These are phyloP conservation scores for Trichoplusia ni DNA, from an alignment of 1,140 invertebrate species.

Conservation along the genomic window DNA sequence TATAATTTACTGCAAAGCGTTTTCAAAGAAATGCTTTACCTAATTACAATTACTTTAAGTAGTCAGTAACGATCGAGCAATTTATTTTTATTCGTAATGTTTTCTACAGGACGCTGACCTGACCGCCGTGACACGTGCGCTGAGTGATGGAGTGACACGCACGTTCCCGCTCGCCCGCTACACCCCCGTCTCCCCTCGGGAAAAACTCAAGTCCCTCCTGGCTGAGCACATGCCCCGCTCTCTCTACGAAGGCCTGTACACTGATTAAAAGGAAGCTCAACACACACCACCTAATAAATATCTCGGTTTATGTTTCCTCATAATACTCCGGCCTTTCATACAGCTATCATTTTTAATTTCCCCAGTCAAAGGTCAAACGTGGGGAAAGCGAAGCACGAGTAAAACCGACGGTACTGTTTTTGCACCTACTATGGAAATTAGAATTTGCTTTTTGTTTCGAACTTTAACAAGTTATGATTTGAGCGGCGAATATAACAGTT, in stretches of 20 bases:
- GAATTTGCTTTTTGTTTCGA: conserved; percentile 12
- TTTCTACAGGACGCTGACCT: conserved; percentile 86
- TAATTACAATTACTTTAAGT: no score
- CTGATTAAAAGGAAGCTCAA: conserved; percentile 68
- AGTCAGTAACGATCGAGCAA: no score
- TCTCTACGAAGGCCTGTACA: conserved; percentile 87
- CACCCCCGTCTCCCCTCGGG: conserved; percentile 88
- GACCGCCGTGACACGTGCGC: conserved; percentile 85
- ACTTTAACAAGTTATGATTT: conserved; percentile 10
- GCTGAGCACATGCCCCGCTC: conserved; percentile 89
- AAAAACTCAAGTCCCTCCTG: conserved; percentile 89
- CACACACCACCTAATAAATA: conserved; percentile 17
- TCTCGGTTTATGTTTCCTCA: conserved; percentile 13
- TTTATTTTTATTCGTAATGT: no score
- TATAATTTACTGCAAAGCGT: background rate
- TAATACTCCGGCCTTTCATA: background rate
- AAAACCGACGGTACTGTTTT: conserved; percentile 6
- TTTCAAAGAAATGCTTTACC: no score
- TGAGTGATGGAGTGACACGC: conserved; percentile 88
- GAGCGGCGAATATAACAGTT: background rate
- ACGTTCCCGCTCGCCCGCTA: conserved; percentile 91
- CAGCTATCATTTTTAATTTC: conserved; percentile 6
- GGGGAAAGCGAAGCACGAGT: conserved; percentile 4
- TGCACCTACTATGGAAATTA: conserved; percentile 12
- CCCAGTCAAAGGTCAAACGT: conserved; percentile 14